Evolutionary conservation across 2,113 vertebrate species (phyloP).

Genomic region (Centropristis striata): DNA sequence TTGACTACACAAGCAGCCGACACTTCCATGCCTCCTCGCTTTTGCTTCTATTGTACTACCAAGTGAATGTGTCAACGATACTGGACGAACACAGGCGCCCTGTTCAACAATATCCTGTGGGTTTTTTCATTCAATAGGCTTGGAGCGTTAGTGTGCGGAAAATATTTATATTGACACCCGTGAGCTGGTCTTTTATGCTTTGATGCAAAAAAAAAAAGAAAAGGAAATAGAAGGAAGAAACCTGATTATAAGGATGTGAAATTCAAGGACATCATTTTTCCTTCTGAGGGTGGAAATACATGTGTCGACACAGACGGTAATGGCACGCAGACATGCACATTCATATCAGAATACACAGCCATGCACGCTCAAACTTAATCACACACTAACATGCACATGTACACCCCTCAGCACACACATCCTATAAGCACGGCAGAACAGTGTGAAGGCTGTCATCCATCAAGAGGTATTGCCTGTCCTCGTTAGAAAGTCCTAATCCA

Average conservation of each 20-base stretch:
- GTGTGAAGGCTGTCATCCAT: slow-evolving; percentile 80
- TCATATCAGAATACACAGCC: slow-evolving; percentile 33
- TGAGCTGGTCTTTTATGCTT: slow-evolving; percentile 32
- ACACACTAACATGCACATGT: slow-evolving; percentile 41
- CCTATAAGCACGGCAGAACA: slow-evolving; percentile 37
- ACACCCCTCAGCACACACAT: slow-evolving; percentile 41
- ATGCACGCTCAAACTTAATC: slow-evolving; percentile 38
- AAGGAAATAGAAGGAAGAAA: slow-evolving; percentile 16
- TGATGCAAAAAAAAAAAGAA: slow-evolving; percentile 13
- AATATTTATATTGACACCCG: slow-evolving; percentile 56
- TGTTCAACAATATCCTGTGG: slow-evolving; percentile 53
- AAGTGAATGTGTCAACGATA: slow-evolving; percentile 64
- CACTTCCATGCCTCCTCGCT: slow-evolving; percentile 65
- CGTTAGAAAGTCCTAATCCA: slow-evolving; percentile 83
- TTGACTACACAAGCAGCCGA: slow-evolving; percentile 76
- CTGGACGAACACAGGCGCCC: slow-evolving; percentile 44
- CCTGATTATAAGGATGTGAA: slow-evolving; percentile 36
- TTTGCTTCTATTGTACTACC: slow-evolving; percentile 65
- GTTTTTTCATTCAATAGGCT: slow-evolving; percentile 23
- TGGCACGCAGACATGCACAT: slow-evolving; percentile 25
- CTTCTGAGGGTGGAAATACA: slow-evolving; percentile 10
- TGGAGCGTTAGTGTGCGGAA: background rate
- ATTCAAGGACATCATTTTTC: slow-evolving; percentile 53
- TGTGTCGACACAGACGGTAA: slow-evolving; percentile 24
- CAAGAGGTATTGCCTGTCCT: slow-evolving; percentile 81